These are phyloP conservation scores for Gymnopithys bicolor DNA, from an alignment of 2,797 vertebrate genomes.

Conservation along the genomic window DNA sequence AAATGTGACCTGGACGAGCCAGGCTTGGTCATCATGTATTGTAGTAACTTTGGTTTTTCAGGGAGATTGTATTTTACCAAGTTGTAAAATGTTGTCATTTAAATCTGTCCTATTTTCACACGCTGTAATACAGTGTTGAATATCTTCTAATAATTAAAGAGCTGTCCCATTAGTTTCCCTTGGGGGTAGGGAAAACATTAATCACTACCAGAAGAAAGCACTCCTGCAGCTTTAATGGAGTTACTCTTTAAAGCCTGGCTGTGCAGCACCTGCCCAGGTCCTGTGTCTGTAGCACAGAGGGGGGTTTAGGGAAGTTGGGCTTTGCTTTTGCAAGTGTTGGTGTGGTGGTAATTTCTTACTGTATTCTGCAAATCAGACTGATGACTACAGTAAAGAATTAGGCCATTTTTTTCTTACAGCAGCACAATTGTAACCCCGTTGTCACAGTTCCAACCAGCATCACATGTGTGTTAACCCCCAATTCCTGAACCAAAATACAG, in stretches of 20 bases:
- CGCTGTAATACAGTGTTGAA: background rate
- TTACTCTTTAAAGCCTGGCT: background rate
- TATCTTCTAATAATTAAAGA: background rate
- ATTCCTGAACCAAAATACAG: background rate
- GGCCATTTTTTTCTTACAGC: background rate
- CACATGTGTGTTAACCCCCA: accelerated
- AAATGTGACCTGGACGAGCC: background rate
- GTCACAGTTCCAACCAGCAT: background rate
- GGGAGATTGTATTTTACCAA: background rate
- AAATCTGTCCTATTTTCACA: background rate
- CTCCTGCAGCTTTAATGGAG: background rate
- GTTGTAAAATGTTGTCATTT: background rate
- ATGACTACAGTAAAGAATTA: background rate
- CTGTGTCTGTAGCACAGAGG: background rate
- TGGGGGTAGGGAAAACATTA: background rate
- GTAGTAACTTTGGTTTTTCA: background rate
- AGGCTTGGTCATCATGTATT: background rate
- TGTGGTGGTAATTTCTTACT: background rate
- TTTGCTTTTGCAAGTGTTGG: background rate
- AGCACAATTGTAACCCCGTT: background rate
- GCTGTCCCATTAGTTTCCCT: background rate
- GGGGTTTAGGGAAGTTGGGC: background rate
- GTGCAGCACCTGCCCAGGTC: background rate
- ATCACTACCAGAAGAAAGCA: background rate
- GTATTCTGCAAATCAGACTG: background rate